Conservation (phyloP, 1,140 invertebrate species). For the Propsilocerus akamusi region DNA sequence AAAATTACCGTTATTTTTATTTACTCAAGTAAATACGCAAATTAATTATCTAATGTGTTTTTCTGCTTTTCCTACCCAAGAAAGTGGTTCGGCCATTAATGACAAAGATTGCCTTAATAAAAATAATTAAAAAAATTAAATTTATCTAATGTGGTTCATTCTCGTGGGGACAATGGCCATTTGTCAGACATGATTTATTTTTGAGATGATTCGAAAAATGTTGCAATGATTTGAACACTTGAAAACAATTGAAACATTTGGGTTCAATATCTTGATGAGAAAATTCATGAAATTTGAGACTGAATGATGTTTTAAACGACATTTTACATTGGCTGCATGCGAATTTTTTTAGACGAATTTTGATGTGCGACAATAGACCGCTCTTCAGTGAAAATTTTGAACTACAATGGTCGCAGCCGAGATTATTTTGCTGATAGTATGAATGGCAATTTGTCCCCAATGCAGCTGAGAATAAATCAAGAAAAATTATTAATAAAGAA, state of each 20-base stretch:
- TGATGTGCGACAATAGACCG: not conserved
- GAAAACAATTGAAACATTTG: not conserved
- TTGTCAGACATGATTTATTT: not conserved
- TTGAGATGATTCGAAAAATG: not conserved
- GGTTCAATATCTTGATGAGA: not conserved
- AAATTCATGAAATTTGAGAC: not conserved
- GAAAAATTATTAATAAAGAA: not conserved
- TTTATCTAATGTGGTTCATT: not conserved
- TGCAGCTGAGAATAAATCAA: not conserved
- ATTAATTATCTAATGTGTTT: too few species aligned
- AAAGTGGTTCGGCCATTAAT: too few species aligned
- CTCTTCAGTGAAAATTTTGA: not conserved
- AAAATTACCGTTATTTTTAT: too few species aligned
- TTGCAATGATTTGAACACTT: not conserved
- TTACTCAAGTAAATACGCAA: too few species aligned
- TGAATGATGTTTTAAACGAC: not conserved
- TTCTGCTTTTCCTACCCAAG: too few species aligned
- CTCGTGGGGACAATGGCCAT: not conserved
- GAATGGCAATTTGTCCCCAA: not conserved
- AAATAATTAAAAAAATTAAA: too few species aligned
- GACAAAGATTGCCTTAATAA: too few species aligned
- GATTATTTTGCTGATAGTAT: not conserved
- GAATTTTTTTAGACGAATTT: not conserved
- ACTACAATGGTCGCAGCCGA: not conserved
- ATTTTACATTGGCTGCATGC: not conserved